Conservation (phyloP, 2,888 invertebrate species). For the Drosophila leonis region DNA sequence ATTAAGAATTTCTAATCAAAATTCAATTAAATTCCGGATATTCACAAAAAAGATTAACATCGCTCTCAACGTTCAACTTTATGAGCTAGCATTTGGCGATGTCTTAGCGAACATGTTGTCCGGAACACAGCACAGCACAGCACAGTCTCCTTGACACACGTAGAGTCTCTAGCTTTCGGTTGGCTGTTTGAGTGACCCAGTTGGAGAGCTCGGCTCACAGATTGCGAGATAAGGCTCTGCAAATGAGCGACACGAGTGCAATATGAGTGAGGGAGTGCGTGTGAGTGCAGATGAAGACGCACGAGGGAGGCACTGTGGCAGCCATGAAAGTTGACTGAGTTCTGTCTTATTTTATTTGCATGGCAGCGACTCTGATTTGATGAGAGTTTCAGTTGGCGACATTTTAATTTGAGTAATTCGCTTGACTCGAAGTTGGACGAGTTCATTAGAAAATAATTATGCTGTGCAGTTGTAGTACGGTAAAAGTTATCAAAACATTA, state of each 20-base stretch:
- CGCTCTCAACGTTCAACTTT: not conserved
- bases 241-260: slow-evolving; percentile 42
- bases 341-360: slow-evolving; percentile 40
- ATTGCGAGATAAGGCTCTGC: slow-evolving; percentile 33
- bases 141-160: slow-evolving; percentile 17
- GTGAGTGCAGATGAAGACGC: slow-evolving; percentile 15
- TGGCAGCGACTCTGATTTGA: slow-evolving; percentile 27
- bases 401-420: slow-evolving; percentile 62
- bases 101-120: not conserved
- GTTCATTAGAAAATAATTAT: slow-evolving; percentile 64
- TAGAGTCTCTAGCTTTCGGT: not conserved
- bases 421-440: slow-evolving; percentile 44
- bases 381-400: slow-evolving; percentile 41
- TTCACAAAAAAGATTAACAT: not conserved
- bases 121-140: slow-evolving; percentile 6
- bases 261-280: not conserved
- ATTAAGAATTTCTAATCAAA: not conserved
- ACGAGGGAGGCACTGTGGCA: slow-evolving; percentile 31
- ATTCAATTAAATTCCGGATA: not conserved
- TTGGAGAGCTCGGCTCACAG: slow-evolving; percentile 36
- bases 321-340: slow-evolving; percentile 39
- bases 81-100: not conserved
- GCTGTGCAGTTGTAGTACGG: slow-evolving; percentile 26
- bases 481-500: slow-evolving; percentile 39
- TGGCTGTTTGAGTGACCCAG: slow-evolving; percentile 36